A percentile compares a stretch with the other conserved stretches of the same genome.
These are phyloP conservation scores for Tylochromis polylepis DNA, from an alignment of 2,113 vertebrate species.

Conservation along the genomic window DNA sequence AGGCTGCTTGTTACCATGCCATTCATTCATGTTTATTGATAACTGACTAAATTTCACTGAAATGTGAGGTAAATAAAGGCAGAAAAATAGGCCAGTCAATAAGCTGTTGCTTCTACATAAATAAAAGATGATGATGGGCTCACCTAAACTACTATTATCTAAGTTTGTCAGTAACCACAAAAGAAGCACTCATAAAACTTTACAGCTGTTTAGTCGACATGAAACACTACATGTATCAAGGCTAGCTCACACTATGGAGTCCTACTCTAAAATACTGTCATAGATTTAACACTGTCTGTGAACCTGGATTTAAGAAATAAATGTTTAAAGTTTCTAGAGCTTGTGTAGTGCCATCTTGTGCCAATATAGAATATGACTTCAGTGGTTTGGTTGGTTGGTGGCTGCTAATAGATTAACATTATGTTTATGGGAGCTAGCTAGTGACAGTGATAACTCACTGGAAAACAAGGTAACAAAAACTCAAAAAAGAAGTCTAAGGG, in stretches of 20 bases:
- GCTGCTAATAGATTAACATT: neutral
- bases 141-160: neutral
- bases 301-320: neutral
- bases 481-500: neutral
- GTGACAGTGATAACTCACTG: neutral
- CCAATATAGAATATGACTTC: neutral
- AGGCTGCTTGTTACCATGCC: constrained; percentile 13
- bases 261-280: neutral
- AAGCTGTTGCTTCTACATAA: neutral
- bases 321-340: neutral
- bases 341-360: neutral
- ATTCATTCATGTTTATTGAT: constrained; percentile 20
- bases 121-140: neutral
- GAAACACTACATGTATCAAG: neutral
- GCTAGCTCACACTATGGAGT: neutral
- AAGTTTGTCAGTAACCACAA: neutral
- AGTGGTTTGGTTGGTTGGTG: neutral
- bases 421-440: neutral
- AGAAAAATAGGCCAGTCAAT: neutral
- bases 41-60: neutral
- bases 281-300: neutral
- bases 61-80: neutral
- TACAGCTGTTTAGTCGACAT: neutral
- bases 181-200: neutral
- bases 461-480: neutral